A percentile compares a stretch with the other conserved stretches of the same genome.
These are phyloP conservation scores for Disparrhopalites patrizii DNA, from an alignment of 2,888 invertebrate genomes.

Conservation along the genomic window DNA sequence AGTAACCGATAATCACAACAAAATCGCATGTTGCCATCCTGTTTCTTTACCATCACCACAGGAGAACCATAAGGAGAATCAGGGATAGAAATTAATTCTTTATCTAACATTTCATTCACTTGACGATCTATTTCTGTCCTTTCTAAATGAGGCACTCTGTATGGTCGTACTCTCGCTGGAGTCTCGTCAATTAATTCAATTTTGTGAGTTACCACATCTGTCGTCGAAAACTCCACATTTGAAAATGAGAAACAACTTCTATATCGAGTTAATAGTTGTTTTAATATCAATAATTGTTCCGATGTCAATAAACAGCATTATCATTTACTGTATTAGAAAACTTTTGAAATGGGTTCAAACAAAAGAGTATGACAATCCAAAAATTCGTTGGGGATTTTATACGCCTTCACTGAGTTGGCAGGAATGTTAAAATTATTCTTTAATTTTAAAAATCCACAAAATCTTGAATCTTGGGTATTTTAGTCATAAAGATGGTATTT, in stretches of 20 bases:
- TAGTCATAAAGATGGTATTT: no score
- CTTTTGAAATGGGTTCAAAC: background rate
- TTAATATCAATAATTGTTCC: background rate
- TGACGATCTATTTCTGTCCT: background rate
- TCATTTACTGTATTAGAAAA: no score
- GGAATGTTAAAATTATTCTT: no score
- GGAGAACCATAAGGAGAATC: background rate
- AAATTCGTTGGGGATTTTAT: background rate
- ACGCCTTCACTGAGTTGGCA: no score
- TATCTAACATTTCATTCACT: background rate
- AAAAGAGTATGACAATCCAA: background rate
- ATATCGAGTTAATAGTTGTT: background rate
- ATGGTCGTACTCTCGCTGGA: background rate
- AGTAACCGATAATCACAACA: background rate
- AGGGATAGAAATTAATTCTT: background rate
- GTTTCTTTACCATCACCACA: background rate
- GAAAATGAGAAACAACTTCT: background rate
- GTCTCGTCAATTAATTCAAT: background rate
- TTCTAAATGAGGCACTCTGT: background rate
- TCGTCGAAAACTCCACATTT: background rate
- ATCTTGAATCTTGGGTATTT: no score
- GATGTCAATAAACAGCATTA: no score
- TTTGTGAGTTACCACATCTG: background rate
- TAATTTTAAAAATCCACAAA: no score
- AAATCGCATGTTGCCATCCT: background rate